These are phyloP conservation scores for Teleopsis dalmanni DNA, from an alignment of 1,140 invertebrate genomes.

Conservation along the genomic window DNA sequence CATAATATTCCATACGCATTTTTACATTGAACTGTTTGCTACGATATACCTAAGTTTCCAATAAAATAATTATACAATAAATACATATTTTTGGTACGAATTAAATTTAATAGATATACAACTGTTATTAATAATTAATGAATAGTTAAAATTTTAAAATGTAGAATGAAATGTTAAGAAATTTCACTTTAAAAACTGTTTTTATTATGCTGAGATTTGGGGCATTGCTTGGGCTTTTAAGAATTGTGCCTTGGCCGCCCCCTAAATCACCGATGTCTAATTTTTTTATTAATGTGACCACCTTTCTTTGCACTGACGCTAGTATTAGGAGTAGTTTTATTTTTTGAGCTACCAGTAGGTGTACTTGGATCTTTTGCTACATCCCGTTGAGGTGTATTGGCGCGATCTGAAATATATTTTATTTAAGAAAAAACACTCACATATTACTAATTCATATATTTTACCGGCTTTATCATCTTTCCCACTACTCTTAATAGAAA, in stretches of 20 bases:
- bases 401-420: too few species aligned
- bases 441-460: not conserved
- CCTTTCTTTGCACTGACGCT: constrained; percentile 36
- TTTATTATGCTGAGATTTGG: not conserved
- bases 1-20: too few species aligned
- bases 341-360: constrained; percentile 31
- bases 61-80: too few species aligned
- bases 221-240: not conserved
- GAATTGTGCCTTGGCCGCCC: not conserved
- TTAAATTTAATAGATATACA: too few species aligned
- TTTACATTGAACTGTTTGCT: too few species aligned
- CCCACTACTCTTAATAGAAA: constrained; percentile 52
- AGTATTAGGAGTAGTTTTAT: constrained; percentile 30
- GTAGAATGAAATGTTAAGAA: too few species aligned
- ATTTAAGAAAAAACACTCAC: not conserved
- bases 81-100: too few species aligned
- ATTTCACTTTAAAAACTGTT: not conserved
- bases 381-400: constrained; percentile 29
- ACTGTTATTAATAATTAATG: too few species aligned
- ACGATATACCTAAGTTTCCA: too few species aligned
- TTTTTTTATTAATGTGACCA: constrained; percentile 36
- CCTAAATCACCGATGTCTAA: constrained; percentile 36
- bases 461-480: constrained; percentile 48
- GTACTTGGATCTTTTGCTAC: constrained; percentile 18
- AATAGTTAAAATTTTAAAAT: too few species aligned